Evolutionary conservation across 2,797 vertebrate genomes (phyloP).

Genomic region (Acanthurus tractus): DNA sequence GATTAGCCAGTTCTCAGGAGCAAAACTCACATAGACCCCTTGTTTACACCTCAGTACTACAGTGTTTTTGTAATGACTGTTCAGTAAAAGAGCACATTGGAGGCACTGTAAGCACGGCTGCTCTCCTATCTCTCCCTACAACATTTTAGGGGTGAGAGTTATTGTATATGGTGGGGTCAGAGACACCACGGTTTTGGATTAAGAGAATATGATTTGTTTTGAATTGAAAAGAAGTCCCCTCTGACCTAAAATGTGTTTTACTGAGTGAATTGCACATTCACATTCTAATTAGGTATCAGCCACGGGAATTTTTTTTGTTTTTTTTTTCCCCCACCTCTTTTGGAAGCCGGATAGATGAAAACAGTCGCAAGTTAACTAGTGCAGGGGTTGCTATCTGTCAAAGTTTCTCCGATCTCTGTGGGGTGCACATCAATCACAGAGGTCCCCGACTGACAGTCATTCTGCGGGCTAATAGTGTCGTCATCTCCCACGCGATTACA

Average conservation of each 20-base stretch:
- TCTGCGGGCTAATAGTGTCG: conserved; percentile 76
- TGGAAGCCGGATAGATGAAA: conserved; percentile 63
- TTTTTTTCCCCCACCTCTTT: conserved; percentile 21
- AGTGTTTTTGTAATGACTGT: conserved; percentile 77
- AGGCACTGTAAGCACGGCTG: conserved; percentile 65
- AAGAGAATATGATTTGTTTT: conserved; percentile 68
- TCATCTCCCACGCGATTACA: conserved; percentile 76
- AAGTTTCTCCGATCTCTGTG: conserved; percentile 70
- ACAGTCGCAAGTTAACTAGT: conserved; percentile 75
- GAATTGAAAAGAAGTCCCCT: conserved; percentile 66
- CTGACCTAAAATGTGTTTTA: conserved; percentile 74
- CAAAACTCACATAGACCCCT: conserved; percentile 72
- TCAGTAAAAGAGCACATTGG: conserved; percentile 66
- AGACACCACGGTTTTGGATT: conserved; percentile 66
- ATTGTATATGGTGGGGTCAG: conserved; percentile 68
- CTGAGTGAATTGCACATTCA: conserved; percentile 63
- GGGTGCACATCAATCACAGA: conserved; percentile 72
- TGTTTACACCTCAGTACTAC: conserved; percentile 76
- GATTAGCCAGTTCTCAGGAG: conserved; percentile 84
- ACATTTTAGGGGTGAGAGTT: conserved; percentile 74
- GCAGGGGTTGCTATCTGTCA: conserved; percentile 71
- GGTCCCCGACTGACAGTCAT: conserved; percentile 70
- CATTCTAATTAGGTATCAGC: conserved; percentile 72
- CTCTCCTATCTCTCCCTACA: conserved; percentile 79
- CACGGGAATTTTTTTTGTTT: conserved; percentile 53